phyloP scores from a whole-genome alignment of 2,113 vertebrate genomes.

The Dicentrarchus labrax region DNA sequence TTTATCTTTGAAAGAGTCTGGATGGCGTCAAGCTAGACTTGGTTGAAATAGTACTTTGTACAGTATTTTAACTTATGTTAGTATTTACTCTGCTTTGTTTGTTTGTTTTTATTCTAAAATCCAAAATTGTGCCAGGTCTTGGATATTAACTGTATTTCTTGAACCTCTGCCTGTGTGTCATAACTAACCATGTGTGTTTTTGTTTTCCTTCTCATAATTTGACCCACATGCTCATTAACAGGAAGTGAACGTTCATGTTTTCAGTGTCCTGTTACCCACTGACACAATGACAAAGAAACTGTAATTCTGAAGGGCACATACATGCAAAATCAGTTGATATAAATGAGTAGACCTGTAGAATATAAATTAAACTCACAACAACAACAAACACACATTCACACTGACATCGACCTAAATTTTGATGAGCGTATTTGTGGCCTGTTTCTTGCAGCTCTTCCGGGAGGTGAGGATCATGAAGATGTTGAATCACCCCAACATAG shows the following conservation, averaged over 20 bases:
- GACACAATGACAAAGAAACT: no score
- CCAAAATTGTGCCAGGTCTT: neutral
- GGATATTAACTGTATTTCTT: neutral
- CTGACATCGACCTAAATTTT: neutral
- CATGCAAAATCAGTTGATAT: neutral
- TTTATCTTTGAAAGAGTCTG: neutral
- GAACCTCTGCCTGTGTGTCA: neutral
- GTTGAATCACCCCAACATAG: conserved; percentile 96
- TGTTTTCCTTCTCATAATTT: neutral
- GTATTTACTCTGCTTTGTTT: neutral
- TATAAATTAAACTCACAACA: conserved; percentile 14
- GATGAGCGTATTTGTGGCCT: conserved; percentile 17
- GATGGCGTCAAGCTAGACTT: neutral
- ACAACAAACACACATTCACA: neutral
- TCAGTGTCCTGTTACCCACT: neutral
- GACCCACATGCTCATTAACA: conserved; percentile 25
- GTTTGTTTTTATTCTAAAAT: neutral
- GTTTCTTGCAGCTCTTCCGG: conserved; percentile 88
- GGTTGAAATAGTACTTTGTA: neutral
- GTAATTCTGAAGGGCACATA: no score
- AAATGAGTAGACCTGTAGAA: neutral
- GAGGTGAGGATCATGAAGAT: conserved; percentile 98
- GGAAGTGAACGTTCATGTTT: conserved; percentile 38
- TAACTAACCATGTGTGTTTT: conserved; percentile 10
- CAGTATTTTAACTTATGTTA: neutral